Percentiles rank a stretch among this genome's conserved stretches.
Conservation (phyloP, 2,888 invertebrate genomes). For the Mimas tiliae region DNA sequence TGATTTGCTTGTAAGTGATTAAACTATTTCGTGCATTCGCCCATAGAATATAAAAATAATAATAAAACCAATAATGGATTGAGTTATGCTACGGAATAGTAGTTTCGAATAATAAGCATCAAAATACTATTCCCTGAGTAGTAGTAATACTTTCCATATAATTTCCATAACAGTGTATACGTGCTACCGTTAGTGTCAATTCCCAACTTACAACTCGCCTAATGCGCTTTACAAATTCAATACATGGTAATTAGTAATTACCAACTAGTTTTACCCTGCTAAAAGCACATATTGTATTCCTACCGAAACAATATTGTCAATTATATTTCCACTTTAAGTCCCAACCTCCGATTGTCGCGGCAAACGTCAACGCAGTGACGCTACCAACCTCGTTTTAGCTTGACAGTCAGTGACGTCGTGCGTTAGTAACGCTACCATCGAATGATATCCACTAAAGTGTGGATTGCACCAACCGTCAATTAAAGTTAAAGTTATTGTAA, state of each 20-base stretch:
- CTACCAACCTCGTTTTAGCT: too few relatives aligned
- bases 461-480: too few relatives aligned
- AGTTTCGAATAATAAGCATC: neutral
- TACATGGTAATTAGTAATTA: conserved; percentile 32
- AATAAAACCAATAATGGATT: neutral
- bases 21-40: neutral
- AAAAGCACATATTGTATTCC: conserved; percentile 41
- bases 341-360: too few relatives aligned
- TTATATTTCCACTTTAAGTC: too few relatives aligned
- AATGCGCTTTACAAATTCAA: conserved; percentile 18
- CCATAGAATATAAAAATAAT: too few relatives aligned
- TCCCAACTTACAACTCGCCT: neutral
- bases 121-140: neutral
- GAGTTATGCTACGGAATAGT: neutral
- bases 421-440: too few relatives aligned
- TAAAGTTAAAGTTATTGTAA: too few relatives aligned
- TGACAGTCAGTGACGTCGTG: too few relatives aligned
- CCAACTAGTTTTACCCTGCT: conserved; percentile 46
- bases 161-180: neutral
- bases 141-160: too few relatives aligned
- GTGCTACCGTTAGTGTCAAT: neutral
- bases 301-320: conserved; percentile 36
- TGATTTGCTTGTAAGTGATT: neutral
- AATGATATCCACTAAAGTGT: too few relatives aligned
- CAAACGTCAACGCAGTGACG: too few relatives aligned